Conservation (phyloP, 2,888 invertebrate genomes). For the Chaetogeoica ovagalla region DNA sequence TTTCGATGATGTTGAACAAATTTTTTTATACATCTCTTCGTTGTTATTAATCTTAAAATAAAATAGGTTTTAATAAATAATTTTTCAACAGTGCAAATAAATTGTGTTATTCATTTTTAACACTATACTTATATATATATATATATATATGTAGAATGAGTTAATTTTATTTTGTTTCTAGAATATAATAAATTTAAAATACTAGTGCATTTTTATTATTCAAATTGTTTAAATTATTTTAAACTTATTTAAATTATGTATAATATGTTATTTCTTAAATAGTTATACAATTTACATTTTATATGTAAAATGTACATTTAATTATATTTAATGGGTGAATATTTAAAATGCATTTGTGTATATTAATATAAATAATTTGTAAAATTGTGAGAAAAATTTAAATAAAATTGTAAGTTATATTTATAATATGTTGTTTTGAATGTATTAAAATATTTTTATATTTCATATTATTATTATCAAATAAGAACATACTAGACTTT, state of each 20-base stretch:
- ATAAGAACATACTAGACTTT: too few species aligned
- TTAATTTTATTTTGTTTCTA: background rate
- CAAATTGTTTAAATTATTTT: background rate
- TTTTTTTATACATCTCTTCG: background rate
- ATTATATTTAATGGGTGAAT: background rate
- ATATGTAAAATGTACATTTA: background rate
- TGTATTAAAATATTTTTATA: background rate
- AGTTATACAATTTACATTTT: background rate
- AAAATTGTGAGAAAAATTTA: background rate
- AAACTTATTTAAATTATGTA: background rate
- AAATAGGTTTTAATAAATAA: conserved; percentile 5
- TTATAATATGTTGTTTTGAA: background rate
- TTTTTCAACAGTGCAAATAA: background rate
- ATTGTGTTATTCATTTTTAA: background rate
- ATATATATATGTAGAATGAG: too few species aligned
- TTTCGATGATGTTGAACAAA: conserved; percentile 12
- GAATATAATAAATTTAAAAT: background rate
- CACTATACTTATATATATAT: background rate
- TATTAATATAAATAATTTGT: conserved; percentile 18
- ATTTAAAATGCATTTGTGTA: background rate
- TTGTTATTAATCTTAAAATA: background rate
- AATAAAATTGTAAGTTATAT: conserved; percentile 9
- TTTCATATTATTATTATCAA: too few species aligned
- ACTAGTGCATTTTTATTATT: background rate
- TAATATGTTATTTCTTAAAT: conserved; percentile 14